A percentile compares a stretch with the other conserved stretches of the same genome.
phyloP scores from a whole-genome alignment of 1,140 invertebrate genomes.

The Lepidurus apus region DNA sequence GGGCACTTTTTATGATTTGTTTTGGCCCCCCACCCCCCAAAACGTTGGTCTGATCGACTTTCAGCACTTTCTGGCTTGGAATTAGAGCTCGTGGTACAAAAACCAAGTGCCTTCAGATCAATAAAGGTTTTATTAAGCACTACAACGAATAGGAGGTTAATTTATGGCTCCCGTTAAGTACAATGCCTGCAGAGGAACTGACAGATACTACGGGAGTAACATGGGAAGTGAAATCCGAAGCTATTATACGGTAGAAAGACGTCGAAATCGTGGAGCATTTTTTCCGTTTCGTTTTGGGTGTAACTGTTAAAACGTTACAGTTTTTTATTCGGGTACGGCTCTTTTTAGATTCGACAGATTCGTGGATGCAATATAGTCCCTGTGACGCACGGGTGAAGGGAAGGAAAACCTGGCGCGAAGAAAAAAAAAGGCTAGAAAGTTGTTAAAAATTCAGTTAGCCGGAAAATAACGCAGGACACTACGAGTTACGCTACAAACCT shows the following conservation, averaged over 20 bases:
- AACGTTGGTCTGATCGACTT: too few species aligned
- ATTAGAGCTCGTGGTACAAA: too few species aligned
- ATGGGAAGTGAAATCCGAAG: not conserved
- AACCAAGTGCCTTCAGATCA: too few species aligned
- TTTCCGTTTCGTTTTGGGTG: not conserved
- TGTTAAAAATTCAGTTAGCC: not conserved
- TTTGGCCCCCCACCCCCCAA: not conserved
- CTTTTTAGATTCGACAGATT: not conserved
- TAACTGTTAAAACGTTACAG: not conserved
- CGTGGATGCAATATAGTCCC: not conserved
- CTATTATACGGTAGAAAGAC: not conserved
- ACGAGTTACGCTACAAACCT: not conserved
- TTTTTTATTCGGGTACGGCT: not conserved
- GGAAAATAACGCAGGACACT: not conserved
- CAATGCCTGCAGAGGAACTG: not conserved
- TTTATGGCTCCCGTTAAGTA: not conserved
- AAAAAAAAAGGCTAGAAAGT: not conserved
- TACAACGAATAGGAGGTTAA: not conserved
- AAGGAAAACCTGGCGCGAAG: not conserved
- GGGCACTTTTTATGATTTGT: not conserved
- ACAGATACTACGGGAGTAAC: not conserved
- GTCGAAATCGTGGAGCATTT: not conserved
- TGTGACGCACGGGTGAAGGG: conserved; percentile 22
- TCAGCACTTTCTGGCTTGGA: too few species aligned
- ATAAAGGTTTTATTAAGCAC: too few species aligned